Percentiles rank a stretch among this genome's conserved stretches.
These are phyloP conservation scores for Nyctereutes procyonoides DNA, from an alignment of 2,113 vertebrate species.

Conservation along the genomic window DNA sequence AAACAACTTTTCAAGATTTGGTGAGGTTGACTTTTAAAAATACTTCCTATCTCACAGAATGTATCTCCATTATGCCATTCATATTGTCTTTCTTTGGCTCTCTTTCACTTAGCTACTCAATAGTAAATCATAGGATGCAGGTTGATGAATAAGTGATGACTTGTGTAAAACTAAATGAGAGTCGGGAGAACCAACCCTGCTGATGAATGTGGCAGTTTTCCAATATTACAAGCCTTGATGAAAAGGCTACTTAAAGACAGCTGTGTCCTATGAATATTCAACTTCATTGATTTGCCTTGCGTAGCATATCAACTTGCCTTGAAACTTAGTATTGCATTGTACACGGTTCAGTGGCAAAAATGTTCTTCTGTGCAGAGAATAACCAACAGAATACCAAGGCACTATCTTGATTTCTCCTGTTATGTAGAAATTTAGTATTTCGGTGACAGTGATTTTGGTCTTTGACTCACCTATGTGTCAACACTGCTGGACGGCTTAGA, in stretches of 20 bases:
- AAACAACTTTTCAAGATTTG: conserved; percentile 47
- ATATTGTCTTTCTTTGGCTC: background rate
- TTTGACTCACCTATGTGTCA: conserved; percentile 30
- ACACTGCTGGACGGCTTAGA: conserved; percentile 6
- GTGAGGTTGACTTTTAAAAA: conserved; percentile 36
- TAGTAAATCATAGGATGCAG: conserved; percentile 30
- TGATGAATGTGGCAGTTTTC: background rate
- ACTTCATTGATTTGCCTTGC: background rate
- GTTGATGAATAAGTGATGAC: conserved; percentile 21
- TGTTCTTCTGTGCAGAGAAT: conserved; percentile 31
- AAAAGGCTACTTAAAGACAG: conserved; percentile 22
- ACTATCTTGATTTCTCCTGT: conserved; percentile 22
- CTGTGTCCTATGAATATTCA: conserved; percentile 7
- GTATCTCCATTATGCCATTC: conserved; percentile 14
- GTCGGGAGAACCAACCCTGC: conserved; percentile 4
- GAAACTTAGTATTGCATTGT: conserved; percentile 25
- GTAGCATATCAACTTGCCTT: conserved; percentile 41
- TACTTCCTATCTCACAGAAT: background rate
- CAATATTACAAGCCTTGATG: background rate
- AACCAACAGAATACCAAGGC: background rate
- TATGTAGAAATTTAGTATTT: conserved; percentile 34
- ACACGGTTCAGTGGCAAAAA: conserved; percentile 27
- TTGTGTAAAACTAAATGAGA: conserved; percentile 31
- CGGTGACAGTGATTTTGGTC: background rate
- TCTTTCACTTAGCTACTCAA: conserved; percentile 42